A percentile compares a stretch with the other conserved stretches of the same genome.
Conservation (phyloP, 2,797 vertebrate species). For the Cuculus canorus region DNA sequence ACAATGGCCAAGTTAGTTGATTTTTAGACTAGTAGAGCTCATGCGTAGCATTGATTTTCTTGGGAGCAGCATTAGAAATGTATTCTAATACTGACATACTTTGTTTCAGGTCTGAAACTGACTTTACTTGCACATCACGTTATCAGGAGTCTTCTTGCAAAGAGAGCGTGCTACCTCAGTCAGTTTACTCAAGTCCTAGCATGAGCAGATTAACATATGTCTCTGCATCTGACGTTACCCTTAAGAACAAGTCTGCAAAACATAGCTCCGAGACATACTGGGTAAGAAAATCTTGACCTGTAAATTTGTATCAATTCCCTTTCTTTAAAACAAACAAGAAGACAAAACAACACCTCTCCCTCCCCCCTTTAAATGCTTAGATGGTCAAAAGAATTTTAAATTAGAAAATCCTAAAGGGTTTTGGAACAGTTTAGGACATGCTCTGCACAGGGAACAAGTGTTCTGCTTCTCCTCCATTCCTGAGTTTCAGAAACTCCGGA, state of each 20-base stretch:
- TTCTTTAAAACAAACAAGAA: background rate
- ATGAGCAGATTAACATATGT: slow-evolving; percentile 90
- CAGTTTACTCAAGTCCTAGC: slow-evolving; percentile 80
- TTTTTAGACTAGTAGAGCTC: background rate
- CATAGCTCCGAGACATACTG: slow-evolving; percentile 70
- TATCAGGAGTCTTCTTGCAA: slow-evolving; percentile 65
- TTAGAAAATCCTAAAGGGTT: background rate
- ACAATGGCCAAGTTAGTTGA: background rate
- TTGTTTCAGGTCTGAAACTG: slow-evolving; percentile 44
- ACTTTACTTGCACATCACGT: slow-evolving; percentile 52
- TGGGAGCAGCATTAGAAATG: background rate
- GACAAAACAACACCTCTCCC: background rate
- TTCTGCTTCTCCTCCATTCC: background rate
- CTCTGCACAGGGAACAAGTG: background rate
- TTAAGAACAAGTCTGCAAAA: slow-evolving; percentile 52
- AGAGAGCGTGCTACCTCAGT: slow-evolving; percentile 71
- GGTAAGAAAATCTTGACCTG: slow-evolving; percentile 73
- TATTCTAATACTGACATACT: background rate
- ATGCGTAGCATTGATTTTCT: background rate
- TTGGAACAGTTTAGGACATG: background rate
- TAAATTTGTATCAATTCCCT: background rate
- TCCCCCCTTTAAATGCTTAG: background rate
- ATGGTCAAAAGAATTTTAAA: background rate
- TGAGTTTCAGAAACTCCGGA: background rate
- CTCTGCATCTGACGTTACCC: slow-evolving; percentile 82